These are phyloP conservation scores for Brienomyrus brachyistius DNA, from an alignment of 2,113 vertebrate species.

Conservation along the genomic window DNA sequence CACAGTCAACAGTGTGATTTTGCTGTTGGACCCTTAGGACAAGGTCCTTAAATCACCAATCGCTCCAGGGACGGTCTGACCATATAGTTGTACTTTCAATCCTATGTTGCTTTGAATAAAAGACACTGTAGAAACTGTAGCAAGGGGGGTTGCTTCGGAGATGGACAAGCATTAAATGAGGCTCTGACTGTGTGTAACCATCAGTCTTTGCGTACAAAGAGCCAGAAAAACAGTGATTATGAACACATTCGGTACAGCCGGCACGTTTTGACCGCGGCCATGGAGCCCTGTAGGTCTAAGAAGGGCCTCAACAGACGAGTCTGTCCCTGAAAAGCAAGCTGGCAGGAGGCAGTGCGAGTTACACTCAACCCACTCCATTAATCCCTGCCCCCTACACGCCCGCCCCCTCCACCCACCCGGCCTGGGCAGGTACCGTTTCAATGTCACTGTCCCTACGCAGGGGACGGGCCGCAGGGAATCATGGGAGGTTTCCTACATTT, in stretches of 20 bases:
- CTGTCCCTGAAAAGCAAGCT: neutral
- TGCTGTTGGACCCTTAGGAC: neutral
- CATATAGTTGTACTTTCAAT: neutral
- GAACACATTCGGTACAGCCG: neutral
- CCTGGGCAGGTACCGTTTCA: neutral
- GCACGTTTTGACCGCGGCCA: neutral
- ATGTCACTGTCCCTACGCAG: neutral
- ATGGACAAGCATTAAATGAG: neutral
- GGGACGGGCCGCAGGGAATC: neutral
- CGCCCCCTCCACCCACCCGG: neutral
- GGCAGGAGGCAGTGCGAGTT: neutral
- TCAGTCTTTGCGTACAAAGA: neutral
- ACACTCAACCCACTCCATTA: neutral
- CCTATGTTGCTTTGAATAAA: neutral
- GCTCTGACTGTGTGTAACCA: neutral
- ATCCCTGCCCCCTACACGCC: neutral
- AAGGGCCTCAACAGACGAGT: neutral
- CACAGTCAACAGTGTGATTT: neutral
- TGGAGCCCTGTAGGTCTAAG: neutral
- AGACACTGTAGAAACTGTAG: neutral
- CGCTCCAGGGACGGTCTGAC: neutral
- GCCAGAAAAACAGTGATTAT: neutral
- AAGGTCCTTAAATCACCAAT: neutral
- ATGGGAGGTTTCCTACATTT: neutral
- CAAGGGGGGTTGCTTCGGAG: neutral